Base-by-base conservation (phyloP, 2,113 vertebrate genomes). In the Solea senegalensis region DNA sequence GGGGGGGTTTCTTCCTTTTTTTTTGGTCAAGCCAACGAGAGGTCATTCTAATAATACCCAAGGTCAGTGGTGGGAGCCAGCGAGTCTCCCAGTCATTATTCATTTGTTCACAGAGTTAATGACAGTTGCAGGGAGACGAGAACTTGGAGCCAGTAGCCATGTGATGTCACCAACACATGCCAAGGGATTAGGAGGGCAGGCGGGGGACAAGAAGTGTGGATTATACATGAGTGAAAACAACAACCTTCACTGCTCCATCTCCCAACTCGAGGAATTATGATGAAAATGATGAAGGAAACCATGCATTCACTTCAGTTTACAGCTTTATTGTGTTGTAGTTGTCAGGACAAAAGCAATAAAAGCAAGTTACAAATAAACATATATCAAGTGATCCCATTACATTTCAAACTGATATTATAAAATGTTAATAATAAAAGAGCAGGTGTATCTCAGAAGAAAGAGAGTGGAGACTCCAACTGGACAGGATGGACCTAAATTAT, bases 21-120 rank as follows among this genome's bases (percentile, higher is more conserved):
- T 94, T 89, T 89, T 94, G 92, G 93, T 90, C 92, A 92, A 90
- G 93, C 94, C 93, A 94, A 93, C 93, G 91, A 78, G 90, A 95
- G 94, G 95, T 95, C 95, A 95, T 93, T 92, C 91, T 95, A 94
- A 96, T 95, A 95, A 95, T 95, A 92, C 90, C 90, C 90, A 91
- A 92, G 94, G 94, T 95, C 94, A 91, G 89, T 78, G 85, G 87
- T 91, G 93, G 94, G 93, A 95, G 94, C 93, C 94, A 90, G 92
- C 26, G 85, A 94, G 93, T 95, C 94, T 94, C 95, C 89, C 90
- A 95, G 93, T 94, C 95, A 94, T 94, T 95, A 94, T 95, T 95
- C 92, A 94, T 94, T 95, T 94, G 91, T 94, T 94, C 93, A 92
- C 90, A 83, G 89, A 92, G 88, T 94, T 95, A 94, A 95, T 94